Conservation (phyloP, 92 coral and sea anemone genomes). For the Hydrozoanthus gracilis region DNA sequence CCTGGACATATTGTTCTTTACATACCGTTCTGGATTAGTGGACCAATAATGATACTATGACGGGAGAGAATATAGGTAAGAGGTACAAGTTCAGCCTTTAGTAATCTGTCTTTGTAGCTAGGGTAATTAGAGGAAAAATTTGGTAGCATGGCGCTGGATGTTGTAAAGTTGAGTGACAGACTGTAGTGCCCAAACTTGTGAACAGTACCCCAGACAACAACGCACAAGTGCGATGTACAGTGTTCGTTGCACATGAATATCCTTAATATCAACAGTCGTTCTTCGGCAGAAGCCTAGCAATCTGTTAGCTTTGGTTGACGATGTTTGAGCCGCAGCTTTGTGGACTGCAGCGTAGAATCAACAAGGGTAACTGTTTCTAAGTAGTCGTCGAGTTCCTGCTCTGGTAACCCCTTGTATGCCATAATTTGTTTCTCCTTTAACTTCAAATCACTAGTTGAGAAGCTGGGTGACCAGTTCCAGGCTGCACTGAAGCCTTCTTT, state of each 20-base stretch:
- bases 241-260: too few species aligned
- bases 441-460: conserved; percentile 9
- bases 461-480: not conserved
- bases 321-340: not conserved
- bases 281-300: too few species aligned
- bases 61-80: conserved; percentile 24
- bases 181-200: too few species aligned
- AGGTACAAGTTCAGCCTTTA: too few species aligned
- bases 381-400: conserved; percentile 5
- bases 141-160: too few species aligned
- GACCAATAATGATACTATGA: conserved; percentile 45
- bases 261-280: too few species aligned
- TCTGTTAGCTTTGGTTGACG: too few species aligned
- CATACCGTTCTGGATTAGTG: conserved; percentile 19
- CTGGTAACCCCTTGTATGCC: conserved; percentile 19
- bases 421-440: not conserved
- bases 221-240: too few species aligned
- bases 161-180: too few species aligned
- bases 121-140: too few species aligned
- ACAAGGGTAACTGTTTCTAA: not conserved
- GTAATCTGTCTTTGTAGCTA: too few species aligned
- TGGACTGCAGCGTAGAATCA: conserved; percentile 1
- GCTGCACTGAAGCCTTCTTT: not conserved
- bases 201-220: too few species aligned
- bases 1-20: conserved; percentile 46